Evolutionary conservation across 1,140 invertebrate genomes (phyloP), one percentile per base, ranked within the genome.

Genomic region (Rhyacophila brunnea): DNA sequence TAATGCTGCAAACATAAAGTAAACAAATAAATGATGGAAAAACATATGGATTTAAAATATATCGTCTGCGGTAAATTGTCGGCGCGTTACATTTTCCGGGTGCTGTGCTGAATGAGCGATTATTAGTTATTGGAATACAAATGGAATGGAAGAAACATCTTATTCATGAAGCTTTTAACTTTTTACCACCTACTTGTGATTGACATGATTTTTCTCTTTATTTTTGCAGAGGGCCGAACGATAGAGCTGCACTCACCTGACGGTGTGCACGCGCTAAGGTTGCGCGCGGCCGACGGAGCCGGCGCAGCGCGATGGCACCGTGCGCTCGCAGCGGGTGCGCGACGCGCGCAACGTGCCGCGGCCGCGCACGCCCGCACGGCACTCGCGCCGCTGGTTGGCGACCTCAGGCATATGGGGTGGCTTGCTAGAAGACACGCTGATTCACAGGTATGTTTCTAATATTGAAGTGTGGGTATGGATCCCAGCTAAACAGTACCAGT

Each of bases 401-500:
- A 93, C 71, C 85, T 98, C 45, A 85, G 91, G 66, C 89, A 95
- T 70, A 96, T 98, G 68, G 95, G 95, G 36, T 98, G 96, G 96
- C 81, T 99, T 18, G 83, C 87, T 60, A 79, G 87, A 62, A 80
- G 81, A 3, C 74, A 73, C 28, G 68, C 72, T 0, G 70, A 74
- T 18, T 74, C 76, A 40, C 71, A 74, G 58, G 63, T 65, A 40
- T 17, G n/a, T n/a, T n/a, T n/a, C n/a, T n/a, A n/a, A n/a, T n/a
- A n/a, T n/a, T n/a, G n/a, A n/a, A n/a, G n/a, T n/a, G n/a, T n/a
- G n/a, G n/a, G n/a, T n/a, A n/a, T n/a, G n/a, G n/a, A n/a, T n/a
- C n/a, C n/a, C n/a, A n/a, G n/a, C n/a, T n/a, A n/a, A n/a, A n/a
- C n/a, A n/a, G n/a, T n/a, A n/a, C n/a, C n/a, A n/a, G n/a, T n/a